These are phyloP conservation scores for Zaprionus lineosus DNA, from an alignment of 2,888 invertebrate genomes.

Conservation along the genomic window DNA sequence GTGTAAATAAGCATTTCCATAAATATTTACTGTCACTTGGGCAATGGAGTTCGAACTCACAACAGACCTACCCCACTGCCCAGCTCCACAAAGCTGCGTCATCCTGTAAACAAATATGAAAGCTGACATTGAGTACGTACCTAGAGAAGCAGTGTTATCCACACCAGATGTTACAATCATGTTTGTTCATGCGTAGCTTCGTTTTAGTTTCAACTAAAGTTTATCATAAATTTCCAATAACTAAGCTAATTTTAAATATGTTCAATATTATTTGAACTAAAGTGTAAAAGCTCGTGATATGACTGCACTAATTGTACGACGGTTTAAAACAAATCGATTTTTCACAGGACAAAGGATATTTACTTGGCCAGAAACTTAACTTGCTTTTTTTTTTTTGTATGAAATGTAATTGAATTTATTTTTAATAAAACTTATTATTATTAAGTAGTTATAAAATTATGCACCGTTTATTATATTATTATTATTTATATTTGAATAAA, in stretches of 20 bases:
- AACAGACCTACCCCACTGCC: slow-evolving; percentile 20
- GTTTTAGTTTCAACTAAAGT: slow-evolving; percentile 20
- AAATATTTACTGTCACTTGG: slow-evolving; percentile 2
- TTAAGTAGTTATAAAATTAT: too few relatives aligned
- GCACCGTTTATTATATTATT: too few relatives aligned
- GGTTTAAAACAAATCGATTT: slow-evolving; percentile 65
- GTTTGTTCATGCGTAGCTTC: slow-evolving; percentile 66
- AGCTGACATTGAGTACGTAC: slow-evolving; percentile 66
- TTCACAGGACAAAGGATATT: slow-evolving; percentile 64
- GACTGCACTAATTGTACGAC: slow-evolving; percentile 42
- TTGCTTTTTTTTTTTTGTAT: background rate
- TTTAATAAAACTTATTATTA: too few relatives aligned
- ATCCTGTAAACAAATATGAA: slow-evolving; percentile 26
- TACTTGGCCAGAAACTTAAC: slow-evolving; percentile 42
- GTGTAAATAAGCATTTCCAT: background rate
- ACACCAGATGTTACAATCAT: slow-evolving; percentile 83
- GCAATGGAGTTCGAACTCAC: slow-evolving; percentile 1
- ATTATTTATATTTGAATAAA: too few relatives aligned
- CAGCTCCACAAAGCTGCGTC: background rate
- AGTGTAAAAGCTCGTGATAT: slow-evolving; percentile 54
- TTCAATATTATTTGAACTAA: slow-evolving; percentile 35
- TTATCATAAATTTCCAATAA: too few relatives aligned
- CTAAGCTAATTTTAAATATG: slow-evolving; percentile 14
- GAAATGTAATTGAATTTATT: background rate
- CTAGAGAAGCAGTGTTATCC: slow-evolving; percentile 82